Evolutionary conservation across 2,113 vertebrate species (phyloP).

Genomic region (Raja brachyura): DNA sequence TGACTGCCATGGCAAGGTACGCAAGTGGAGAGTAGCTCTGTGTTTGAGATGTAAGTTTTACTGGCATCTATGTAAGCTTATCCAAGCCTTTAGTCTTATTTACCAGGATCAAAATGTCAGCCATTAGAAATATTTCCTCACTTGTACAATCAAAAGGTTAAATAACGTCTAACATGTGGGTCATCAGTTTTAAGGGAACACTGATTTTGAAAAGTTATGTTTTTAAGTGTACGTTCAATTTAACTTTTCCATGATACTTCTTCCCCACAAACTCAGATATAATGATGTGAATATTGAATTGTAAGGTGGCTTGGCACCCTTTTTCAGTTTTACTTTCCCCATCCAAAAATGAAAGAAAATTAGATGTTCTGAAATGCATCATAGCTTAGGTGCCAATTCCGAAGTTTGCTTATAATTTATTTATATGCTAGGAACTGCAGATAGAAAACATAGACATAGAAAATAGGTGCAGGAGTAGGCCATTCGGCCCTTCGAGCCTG

Average conservation of each 20-base stretch:
- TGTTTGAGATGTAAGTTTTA: constrained; percentile 11
- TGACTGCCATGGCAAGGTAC: neutral
- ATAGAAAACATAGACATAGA: too few relatives aligned
- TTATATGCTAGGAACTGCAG: too few relatives aligned
- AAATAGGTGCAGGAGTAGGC: too few relatives aligned
- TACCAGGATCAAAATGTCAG: neutral
- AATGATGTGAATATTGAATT: neutral
- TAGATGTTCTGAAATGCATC: neutral
- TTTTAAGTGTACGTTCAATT: neutral
- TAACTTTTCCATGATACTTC: neutral
- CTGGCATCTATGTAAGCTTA: neutral
- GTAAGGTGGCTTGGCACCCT: neutral
- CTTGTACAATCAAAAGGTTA: neutral
- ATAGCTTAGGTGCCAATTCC: neutral
- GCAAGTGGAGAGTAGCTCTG: neutral
- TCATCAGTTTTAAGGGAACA: neutral
- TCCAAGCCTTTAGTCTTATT: neutral
- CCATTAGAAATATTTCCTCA: neutral
- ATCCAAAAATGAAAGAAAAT: neutral
- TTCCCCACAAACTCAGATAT: neutral
- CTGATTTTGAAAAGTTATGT: neutral
- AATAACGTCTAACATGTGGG: neutral
- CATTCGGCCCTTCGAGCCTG: too few relatives aligned
- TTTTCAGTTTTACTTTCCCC: too few relatives aligned
- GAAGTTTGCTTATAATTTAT: neutral